Evolutionary conservation across 1,140 invertebrate genomes (phyloP), one percentile per base, ranked within the genome.

Genomic region (Ceratosolen solmsi): DNA sequence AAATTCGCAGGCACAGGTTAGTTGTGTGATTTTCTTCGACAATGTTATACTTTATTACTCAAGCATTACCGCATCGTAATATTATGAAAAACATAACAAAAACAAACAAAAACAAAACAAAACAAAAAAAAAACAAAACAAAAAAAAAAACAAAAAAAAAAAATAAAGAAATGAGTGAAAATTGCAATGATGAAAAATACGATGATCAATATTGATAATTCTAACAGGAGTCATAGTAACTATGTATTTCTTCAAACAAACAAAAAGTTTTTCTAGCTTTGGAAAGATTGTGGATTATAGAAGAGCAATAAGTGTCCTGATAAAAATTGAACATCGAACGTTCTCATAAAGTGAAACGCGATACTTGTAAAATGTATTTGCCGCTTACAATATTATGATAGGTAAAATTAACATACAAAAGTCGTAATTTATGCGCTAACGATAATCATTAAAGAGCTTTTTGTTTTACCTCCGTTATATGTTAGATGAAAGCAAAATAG

Each of bases 311-410:
- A 63, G 60, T 1, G 63, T 9, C 22, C 22, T 68, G 63, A 68
- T 68, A 38, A 68, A 68, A 68, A 68, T 68, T 68, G 20, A 68
- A 68, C 33, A 68, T 68, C n/a, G n/a, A n/a, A 68, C 8, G 36
- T n/a, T n/a, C 33, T 68, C 63, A n/a, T 68, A 68, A 68, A 68
- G 20, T 8, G 22, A 68, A 38, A 38, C 63, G 38, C 33, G 33
- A 68, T 33, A 68, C 17, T 68, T 68, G 33, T 68, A 38, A 68
- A 38, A 25, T 20, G 33, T 33, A n/a, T 68, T 68, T 68, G 33
- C 33, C 27, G 38, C 33, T 68, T 68, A 68, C 63, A 33, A 68
- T 38, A 33, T 68, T 68, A 68, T 38, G 63, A 38, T 38, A 38
- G 38, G 63, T 36, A 68, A 68, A 38, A 68, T 38, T 38, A 68